Evolutionary conservation across 2,888 invertebrate species (phyloP).

Genomic region (Cristatella mucedo): DNA sequence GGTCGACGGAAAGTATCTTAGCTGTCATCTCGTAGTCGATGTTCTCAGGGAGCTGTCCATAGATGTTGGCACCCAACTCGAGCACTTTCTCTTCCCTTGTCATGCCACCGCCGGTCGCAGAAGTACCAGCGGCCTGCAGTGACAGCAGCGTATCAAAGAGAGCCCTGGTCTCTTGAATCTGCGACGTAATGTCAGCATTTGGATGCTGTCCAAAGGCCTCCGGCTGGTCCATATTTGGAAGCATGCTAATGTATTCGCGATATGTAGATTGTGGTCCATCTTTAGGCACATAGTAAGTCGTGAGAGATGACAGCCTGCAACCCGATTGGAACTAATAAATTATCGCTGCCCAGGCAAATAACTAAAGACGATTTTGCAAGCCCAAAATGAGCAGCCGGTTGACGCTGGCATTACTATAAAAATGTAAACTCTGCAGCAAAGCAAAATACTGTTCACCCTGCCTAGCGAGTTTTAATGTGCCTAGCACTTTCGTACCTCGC

Average conservation of each 20-base stretch:
- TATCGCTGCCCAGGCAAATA: no score
- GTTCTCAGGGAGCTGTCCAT: slow-evolving; percentile 52
- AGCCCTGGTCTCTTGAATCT: slow-evolving; percentile 59
- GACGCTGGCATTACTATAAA: no score
- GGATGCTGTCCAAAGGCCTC: slow-evolving; percentile 78
- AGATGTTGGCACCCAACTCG: slow-evolving; percentile 54
- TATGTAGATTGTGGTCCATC: slow-evolving; percentile 67
- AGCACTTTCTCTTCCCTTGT: slow-evolving; percentile 56
- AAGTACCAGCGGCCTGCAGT: slow-evolving; percentile 43
- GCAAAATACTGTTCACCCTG: no score
- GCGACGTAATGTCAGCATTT: slow-evolving; percentile 71
- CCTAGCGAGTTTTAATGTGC: no score
- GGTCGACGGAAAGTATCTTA: slow-evolving; percentile 55
- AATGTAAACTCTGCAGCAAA: no score
- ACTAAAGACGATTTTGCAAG: no score
- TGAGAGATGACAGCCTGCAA: slow-evolving; percentile 53
- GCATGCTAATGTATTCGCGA: slow-evolving; percentile 58
- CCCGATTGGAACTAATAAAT: no score
- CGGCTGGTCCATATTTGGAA: slow-evolving; percentile 63
- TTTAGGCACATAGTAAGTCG: slow-evolving; percentile 61
- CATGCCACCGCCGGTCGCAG: slow-evolving; percentile 44
- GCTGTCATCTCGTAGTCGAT: slow-evolving; percentile 63
- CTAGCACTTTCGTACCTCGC: no score
- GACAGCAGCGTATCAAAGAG: slow-evolving; percentile 63
- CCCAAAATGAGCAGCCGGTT: no score